Base-by-base conservation (phyloP, 2,797 vertebrate species). In the Pseudopleuronectes americanus region DNA sequence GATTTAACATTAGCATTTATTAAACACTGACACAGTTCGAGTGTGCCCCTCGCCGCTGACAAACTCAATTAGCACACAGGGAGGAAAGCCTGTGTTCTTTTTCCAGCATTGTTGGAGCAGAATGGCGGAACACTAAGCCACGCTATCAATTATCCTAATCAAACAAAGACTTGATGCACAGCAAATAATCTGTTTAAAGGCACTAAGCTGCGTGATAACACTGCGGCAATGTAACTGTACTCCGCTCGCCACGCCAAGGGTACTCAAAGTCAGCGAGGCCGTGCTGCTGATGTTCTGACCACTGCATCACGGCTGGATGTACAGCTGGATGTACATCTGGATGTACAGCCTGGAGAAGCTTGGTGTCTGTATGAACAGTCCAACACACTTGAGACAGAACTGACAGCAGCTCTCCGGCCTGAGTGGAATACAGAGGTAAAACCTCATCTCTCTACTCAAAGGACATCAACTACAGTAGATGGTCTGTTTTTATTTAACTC, bases 91-190 rank as follows among this genome's bases (percentile, higher is more conserved):
- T 9, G 38, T 55, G 74, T 64, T 51, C 17, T 26, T 64, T 61
- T 19, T 31, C 17, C 28, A 9, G 65, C 54, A 43, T 54, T 80
- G 64, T 68, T 57, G 33, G 59, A 67, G 64, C 71, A 80, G 71
- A 80, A 64, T 17, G 53, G 56, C 3, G 21, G 69, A 16, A 71
- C 56, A 33, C 73, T 77, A 81, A 90, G 79, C 80, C 64, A n/a
- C n/a, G 31, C 83, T 84, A 89, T 91, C 89, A 93, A 91, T 92
- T 92, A 92, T 85, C 88, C 82, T 90, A 85, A 92, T 90, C 89
- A 92, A 91, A 91, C 86, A 89, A 87, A 75, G 78, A 79, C 80
- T 81, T 75, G 80, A 88, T 72, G 74, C 85, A 48, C 61, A 76
- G 84, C 81, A 87, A 89, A 89, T 86, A 79, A 89, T 90, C 90